Percentiles rank a stretch among this genome's conserved stretches.
Evolutionary conservation across 35 echinoderm and acorn worm genomes (phyloP).

Genomic region (Strongylocentrotus purpuratus): DNA sequence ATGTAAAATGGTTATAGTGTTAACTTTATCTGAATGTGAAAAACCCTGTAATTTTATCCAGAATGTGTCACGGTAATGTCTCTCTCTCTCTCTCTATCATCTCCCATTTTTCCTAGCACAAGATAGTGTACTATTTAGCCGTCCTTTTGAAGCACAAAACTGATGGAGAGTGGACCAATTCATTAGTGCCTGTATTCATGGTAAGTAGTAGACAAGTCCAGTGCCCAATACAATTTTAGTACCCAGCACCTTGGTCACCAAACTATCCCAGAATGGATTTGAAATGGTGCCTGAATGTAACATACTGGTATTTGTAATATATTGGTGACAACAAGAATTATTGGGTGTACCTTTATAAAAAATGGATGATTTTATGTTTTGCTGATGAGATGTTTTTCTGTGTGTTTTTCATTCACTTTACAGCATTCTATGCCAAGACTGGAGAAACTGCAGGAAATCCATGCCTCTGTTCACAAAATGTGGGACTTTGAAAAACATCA

Average conservation of each 20-base stretch:
- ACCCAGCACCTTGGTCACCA: too few species aligned
- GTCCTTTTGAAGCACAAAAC: not conserved
- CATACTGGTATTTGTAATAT: too few species aligned
- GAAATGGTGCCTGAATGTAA: too few species aligned
- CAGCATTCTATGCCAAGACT: constrained; percentile 39
- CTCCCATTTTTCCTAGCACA: constrained; percentile 17
- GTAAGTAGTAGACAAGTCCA: not conserved
- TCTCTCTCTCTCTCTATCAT: too few species aligned
- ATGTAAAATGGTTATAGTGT: too few species aligned
- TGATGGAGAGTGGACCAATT: not conserved
- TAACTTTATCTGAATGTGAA: too few species aligned
- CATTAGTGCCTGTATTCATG: constrained; percentile 31
- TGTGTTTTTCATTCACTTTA: not conserved
- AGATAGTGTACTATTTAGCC: constrained; percentile 35
- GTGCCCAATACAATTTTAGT: not conserved
- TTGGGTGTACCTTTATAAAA: not conserved
- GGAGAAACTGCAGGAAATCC: constrained; percentile 23
- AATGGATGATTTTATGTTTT: not conserved
- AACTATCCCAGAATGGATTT: too few species aligned
- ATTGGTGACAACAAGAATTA: too few species aligned
- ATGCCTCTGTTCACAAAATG: constrained; percentile 11
- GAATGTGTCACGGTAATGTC: too few species aligned
- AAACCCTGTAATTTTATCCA: too few species aligned
- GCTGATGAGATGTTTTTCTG: not conserved
- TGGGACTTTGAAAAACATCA: not conserved